phyloP scores from a whole-genome alignment of 37 sponge, comb jelly and placozoan species.

The Bolinopsis microptera region DNA sequence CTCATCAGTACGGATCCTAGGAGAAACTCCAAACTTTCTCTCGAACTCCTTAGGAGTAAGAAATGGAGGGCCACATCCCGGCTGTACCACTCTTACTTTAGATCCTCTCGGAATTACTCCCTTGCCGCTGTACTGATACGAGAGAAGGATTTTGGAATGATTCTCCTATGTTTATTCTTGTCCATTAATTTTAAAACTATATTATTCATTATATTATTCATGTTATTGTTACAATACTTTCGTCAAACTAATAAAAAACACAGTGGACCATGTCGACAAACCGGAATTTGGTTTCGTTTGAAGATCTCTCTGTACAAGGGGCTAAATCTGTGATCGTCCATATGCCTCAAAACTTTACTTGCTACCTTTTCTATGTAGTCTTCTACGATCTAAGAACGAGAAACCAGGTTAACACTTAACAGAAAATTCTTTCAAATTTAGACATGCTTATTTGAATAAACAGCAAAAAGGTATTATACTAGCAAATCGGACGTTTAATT shows the following conservation, averaged over 20 bases:
- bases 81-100: neutral
- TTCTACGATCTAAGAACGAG: neutral
- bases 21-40: constrained; percentile 1
- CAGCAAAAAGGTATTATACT: too few relatives aligned
- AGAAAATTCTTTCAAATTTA: too few relatives aligned
- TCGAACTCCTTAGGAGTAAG: constrained; percentile 31
- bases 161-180: too few relatives aligned
- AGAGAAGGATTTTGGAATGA: too few relatives aligned
- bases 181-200: too few relatives aligned
- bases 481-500: too few relatives aligned
- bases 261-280: too few relatives aligned
- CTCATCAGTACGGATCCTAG: neutral
- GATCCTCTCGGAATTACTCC: neutral
- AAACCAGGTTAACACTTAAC: too few relatives aligned
- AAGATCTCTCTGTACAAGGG: neutral
- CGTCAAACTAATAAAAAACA: too few relatives aligned
- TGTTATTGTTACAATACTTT: too few relatives aligned
- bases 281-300: constrained; percentile 10
- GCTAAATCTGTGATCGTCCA: neutral
- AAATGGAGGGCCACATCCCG: constrained; percentile 4
- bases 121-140: neutral
- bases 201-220: too few relatives aligned
- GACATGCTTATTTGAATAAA: too few relatives aligned
- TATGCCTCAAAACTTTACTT: neutral
- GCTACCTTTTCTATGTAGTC: neutral